phyloP scores from a whole-genome alignment of 1,140 invertebrate genomes.

The Saccostrea cuccullata region DNA sequence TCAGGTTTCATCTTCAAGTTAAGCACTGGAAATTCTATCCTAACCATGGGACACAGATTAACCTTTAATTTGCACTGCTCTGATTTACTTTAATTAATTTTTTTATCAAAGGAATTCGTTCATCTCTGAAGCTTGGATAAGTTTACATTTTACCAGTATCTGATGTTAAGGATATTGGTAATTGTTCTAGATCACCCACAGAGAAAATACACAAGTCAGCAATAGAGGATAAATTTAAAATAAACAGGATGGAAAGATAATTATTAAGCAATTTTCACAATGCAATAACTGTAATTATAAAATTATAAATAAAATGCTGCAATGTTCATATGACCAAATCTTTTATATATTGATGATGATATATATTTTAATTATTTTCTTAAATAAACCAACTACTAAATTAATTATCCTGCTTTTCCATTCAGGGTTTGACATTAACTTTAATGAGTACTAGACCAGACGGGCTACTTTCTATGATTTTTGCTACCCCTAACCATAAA shows the following conservation, averaged over 20 bases:
- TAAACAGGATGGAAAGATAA: neutral
- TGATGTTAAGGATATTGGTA: neutral
- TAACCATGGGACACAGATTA: neutral
- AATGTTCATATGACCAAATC: too few species aligned
- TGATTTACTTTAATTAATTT: neutral
- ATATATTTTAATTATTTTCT: too few species aligned
- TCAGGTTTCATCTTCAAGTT: constrained; percentile 25
- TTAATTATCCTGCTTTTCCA: too few species aligned
- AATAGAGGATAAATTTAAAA: neutral
- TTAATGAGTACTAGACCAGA: too few species aligned
- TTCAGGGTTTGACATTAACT: too few species aligned
- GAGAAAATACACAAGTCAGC: neutral
- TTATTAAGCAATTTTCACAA: too few species aligned
- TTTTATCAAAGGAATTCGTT: neutral
- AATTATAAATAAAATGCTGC: neutral
- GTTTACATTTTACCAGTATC: neutral
- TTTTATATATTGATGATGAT: too few species aligned
- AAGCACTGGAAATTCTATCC: neutral
- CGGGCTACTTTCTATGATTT: too few species aligned
- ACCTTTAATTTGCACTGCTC: neutral
- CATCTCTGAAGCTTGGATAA: neutral
- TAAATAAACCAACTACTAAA: too few species aligned
- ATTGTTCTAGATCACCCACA: constrained; percentile 27
- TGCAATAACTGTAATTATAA: neutral
- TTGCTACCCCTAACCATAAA: too few species aligned